Evolutionary conservation across 2,888 invertebrate species (phyloP).

Genomic region (Nysson spinosus): DNA sequence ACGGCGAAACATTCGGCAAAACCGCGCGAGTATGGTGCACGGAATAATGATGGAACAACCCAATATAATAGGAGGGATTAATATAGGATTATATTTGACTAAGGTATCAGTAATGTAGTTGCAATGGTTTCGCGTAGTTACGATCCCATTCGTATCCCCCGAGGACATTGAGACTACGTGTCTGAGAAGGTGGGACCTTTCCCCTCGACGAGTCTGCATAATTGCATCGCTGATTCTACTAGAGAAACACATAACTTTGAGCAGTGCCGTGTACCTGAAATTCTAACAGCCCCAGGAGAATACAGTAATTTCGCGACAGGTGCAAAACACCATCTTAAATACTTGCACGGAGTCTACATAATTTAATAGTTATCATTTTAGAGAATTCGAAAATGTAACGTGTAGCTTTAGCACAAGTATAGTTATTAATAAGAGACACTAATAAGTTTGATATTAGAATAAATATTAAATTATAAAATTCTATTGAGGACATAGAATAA

Average conservation of each 20-base stretch:
- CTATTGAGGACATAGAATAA: no score
- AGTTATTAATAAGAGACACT: no score
- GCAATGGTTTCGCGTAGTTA: not conserved
- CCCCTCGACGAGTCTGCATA: conserved; percentile 40
- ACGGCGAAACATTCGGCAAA: no score
- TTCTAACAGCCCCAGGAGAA: not conserved
- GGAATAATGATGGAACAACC: no score
- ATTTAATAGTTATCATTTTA: no score
- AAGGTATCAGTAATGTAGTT: conserved; percentile 15
- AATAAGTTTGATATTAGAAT: no score
- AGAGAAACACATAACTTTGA: conserved; percentile 27
- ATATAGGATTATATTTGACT: conserved; percentile 32
- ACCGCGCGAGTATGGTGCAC: no score
- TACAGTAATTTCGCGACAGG: conserved; percentile 9
- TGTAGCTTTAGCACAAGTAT: no score
- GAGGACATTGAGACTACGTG: conserved; percentile 2
- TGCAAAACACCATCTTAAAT: conserved; percentile 10
- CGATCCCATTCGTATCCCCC: conserved; percentile 24
- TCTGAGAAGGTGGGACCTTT: conserved; percentile 39
- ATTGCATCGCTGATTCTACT: conserved; percentile 54
- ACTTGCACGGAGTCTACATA: no score
- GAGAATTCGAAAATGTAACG: no score
- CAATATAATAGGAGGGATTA: conserved; percentile 32
- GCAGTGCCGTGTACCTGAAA: conserved; percentile 11
- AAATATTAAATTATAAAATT: no score